Conservation (phyloP, 2,888 invertebrate species). For the Trichopria drosophilae region DNA sequence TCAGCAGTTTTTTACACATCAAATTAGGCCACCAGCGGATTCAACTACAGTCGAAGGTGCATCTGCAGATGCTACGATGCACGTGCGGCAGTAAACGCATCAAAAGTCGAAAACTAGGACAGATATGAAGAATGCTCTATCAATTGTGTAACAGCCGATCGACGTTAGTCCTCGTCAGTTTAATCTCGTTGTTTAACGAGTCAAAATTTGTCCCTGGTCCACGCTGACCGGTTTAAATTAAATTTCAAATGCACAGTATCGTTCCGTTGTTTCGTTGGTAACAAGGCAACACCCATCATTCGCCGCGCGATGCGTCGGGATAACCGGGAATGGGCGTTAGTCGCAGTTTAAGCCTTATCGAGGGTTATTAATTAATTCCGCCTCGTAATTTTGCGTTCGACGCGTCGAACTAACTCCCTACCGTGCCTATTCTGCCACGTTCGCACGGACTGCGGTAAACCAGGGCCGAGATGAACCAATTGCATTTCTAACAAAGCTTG, state of each 20-base stretch:
- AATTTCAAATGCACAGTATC: slow-evolving; percentile 27
- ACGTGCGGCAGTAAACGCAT: background rate
- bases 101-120: background rate
- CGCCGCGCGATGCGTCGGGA: slow-evolving; percentile 33
- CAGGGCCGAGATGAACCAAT: too few species aligned
- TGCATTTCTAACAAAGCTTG: too few species aligned
- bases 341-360: slow-evolving; percentile 30
- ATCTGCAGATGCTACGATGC: background rate
- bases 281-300: too few species aligned
- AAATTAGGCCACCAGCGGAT: slow-evolving; percentile 18
- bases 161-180: slow-evolving; percentile 26
- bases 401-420: too few species aligned
- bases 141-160: slow-evolving; percentile 38
- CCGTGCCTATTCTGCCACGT: too few species aligned
- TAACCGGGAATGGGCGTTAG: slow-evolving; percentile 32
- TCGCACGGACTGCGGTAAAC: too few species aligned
- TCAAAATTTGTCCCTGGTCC: slow-evolving; percentile 38
- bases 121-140: slow-evolving; percentile 40
- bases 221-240: background rate
- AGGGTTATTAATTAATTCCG: slow-evolving; percentile 41
- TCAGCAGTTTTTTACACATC: too few species aligned
- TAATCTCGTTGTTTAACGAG: slow-evolving; percentile 41
- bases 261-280: slow-evolving; percentile 31
- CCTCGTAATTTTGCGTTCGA: too few species aligned
- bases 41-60: slow-evolving; percentile 15